Evolutionary conservation across 2,113 vertebrate species (phyloP).

Genomic region (Puffinus mauretanicus): DNA sequence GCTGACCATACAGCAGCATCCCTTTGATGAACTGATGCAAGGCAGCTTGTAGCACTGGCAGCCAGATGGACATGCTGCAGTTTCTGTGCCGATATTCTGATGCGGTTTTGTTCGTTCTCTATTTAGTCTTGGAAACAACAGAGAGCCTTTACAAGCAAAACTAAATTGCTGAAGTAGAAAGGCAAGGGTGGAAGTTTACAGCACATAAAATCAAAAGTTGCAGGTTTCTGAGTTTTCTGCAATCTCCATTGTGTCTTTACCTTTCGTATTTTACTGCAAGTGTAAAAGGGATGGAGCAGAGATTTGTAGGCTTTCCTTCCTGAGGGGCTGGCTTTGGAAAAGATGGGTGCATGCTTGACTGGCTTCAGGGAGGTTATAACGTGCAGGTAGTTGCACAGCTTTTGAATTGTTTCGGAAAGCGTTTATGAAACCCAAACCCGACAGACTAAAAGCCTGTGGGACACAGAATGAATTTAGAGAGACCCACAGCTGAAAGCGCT

Average conservation of each 20-base stretch:
- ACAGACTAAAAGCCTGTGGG: neutral
- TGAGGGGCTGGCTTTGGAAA: neutral
- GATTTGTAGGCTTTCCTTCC: neutral
- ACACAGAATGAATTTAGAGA: rapidly evolving
- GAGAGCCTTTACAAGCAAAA: neutral
- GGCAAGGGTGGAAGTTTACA: neutral
- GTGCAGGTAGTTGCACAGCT: neutral
- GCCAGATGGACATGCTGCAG: neutral
- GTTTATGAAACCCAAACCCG: neutral
- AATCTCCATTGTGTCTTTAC: rapidly evolving
- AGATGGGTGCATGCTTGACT: rapidly evolving
- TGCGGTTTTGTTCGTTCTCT: rapidly evolving
- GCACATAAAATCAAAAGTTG: neutral
- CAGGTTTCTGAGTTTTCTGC: neutral
- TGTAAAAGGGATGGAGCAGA: neutral
- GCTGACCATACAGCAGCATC: neutral
- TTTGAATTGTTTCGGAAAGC: neutral
- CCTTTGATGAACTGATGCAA: neutral
- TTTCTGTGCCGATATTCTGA: neutral
- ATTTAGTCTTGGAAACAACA: neutral
- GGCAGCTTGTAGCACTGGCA: neutral
- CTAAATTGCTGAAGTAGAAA: neutral
- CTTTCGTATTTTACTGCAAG: neutral
- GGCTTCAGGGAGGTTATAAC: neutral
- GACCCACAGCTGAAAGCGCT: neutral